These are phyloP conservation scores for Gadopsis marmoratus DNA, from an alignment of 2,797 vertebrate species.

Conservation along the genomic window DNA sequence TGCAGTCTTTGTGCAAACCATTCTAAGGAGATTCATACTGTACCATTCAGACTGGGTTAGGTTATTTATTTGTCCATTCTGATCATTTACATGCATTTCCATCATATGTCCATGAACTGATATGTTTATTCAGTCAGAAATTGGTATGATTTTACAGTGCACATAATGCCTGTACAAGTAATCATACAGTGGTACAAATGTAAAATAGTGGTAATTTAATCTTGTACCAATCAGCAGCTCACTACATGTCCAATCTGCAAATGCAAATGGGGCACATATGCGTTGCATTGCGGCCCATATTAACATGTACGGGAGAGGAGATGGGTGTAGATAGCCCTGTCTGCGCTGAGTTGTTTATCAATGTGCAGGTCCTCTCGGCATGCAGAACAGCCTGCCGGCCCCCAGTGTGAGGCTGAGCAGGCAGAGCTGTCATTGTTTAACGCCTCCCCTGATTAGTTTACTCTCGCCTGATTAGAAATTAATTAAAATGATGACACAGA, in stretches of 20 bases:
- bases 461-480: slow-evolving; percentile 92
- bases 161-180: slow-evolving; percentile 47
- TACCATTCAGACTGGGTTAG: slow-evolving; percentile 72
- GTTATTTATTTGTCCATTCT: slow-evolving; percentile 77
- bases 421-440: slow-evolving; percentile 87
- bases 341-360: slow-evolving; percentile 74
- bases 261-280: slow-evolving; percentile 53
- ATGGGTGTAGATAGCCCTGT: slow-evolving; percentile 66
- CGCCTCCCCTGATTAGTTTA: slow-evolving; percentile 95
- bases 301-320: slow-evolving; percentile 70
- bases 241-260: slow-evolving; percentile 39
- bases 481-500: slow-evolving; percentile 97
- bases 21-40: slow-evolving; percentile 74
- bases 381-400: slow-evolving; percentile 78
- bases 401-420: slow-evolving; percentile 78
- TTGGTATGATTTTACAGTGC: slow-evolving; percentile 35
- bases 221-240: slow-evolving; percentile 49
- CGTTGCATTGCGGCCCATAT: slow-evolving; percentile 42
- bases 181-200: slow-evolving; percentile 34
- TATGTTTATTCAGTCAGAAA: slow-evolving; percentile 65
- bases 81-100: slow-evolving; percentile 75
- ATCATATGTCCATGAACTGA: slow-evolving; percentile 61
- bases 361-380: slow-evolving; percentile 69
- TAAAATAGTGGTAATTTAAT: slow-evolving; percentile 56
- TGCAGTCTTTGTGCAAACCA: slow-evolving; percentile 76